Evolutionary conservation across 2,888 invertebrate species (phyloP), one percentile per base, ranked within the genome.

Genomic region (Tiliacea citrago): DNA sequence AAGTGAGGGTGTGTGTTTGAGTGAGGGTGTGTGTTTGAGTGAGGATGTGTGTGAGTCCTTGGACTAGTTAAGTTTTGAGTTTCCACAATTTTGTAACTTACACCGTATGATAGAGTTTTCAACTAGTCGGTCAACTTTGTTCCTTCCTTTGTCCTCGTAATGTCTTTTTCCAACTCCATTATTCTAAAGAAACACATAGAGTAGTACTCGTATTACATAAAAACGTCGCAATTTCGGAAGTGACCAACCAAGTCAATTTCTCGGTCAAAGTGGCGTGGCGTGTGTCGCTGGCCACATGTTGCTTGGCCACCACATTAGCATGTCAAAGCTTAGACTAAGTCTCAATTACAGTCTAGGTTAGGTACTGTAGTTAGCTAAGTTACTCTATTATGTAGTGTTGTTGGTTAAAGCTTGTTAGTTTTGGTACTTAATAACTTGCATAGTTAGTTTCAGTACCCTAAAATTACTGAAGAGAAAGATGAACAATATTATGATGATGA

Each of bases 271-370:
- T 79, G 68, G 69, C 73, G 77, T 76, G 79, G 77, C 81, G 85
- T 82, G 79, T 84, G 79, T 80, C 78, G 82, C 57, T 80, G 84
- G 86, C 92, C 93, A 94, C 94, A 92, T 94, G 94, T 94, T 93
- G 94, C 93, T 90, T 89, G 91, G 90, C 93, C 90, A 88, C 88
- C 79, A 80, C 88, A 96, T 95, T 95, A 93, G 92, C 95, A 96
- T 95, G 91, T 94, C 95, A 96, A 95, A 96, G 95, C 92, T 88
- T 85, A 86, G 89, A 89, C 93, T 92, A 91, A 91, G 91, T 92
- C 93, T 91, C 93, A 93, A 95, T 95, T 94, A 95, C 75, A 67
- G 71, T 57, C 60, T 70, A 68, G 73, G 29, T 29, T 29, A 29
- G 29, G 69, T 76, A 61, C 73, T 35, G 51, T 67, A 70, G 49